Evolutionary conservation across 2,113 vertebrate genomes (phyloP).

Genomic region (Notothenia rossii): DNA sequence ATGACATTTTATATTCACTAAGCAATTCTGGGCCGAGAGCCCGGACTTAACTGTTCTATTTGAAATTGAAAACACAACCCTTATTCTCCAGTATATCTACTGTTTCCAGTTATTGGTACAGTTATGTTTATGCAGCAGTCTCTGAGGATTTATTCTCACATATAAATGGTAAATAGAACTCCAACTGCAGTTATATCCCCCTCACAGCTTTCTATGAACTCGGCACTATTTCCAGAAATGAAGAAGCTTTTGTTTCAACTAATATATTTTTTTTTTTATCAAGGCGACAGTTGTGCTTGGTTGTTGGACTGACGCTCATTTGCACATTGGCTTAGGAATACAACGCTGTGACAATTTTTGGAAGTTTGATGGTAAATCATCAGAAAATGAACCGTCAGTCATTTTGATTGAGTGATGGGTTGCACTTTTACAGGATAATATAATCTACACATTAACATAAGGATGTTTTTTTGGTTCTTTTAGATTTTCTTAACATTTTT

Average conservation of each 20-base stretch:
- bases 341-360: too few relatives aligned
- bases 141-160: slow-evolving; percentile 41
- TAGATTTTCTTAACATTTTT: too few relatives aligned
- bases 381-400: too few relatives aligned
- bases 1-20: slow-evolving; percentile 55
- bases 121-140: slow-evolving; percentile 46
- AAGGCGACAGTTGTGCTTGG: background rate
- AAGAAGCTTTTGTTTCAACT: slow-evolving; percentile 15
- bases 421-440: too few relatives aligned
- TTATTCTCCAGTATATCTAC: slow-evolving; percentile 35
- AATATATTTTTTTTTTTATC: background rate
- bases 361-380: too few relatives aligned
- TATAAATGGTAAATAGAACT: slow-evolving; percentile 27
- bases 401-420: too few relatives aligned
- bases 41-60: slow-evolving; percentile 54
- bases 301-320: background rate
- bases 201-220: slow-evolving; percentile 39
- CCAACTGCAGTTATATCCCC: slow-evolving; percentile 25
- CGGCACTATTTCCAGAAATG: slow-evolving; percentile 28
- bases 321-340: too few relatives aligned
- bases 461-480: too few relatives aligned
- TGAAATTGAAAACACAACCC: slow-evolving; percentile 50
- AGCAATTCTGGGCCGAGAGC: slow-evolving; percentile 62
- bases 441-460: too few relatives aligned
- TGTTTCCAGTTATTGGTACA: slow-evolving; percentile 37